Evolutionary conservation across 1,140 invertebrate species (phyloP).

Genomic region (Muscidifurax raptorellus): DNA sequence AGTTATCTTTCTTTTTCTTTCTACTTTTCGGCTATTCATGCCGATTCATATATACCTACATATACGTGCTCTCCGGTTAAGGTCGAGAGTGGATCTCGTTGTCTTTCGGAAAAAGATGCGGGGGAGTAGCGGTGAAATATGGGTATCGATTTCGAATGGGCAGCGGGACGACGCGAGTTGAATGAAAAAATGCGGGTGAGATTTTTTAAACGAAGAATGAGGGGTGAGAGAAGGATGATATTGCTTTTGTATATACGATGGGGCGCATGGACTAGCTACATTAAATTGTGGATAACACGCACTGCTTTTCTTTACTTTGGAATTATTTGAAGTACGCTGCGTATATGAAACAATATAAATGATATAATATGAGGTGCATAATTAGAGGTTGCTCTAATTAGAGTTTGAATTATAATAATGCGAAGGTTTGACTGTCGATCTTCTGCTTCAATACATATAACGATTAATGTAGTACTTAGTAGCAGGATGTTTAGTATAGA

Average conservation of each 20-base stretch:
- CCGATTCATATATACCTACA: neutral
- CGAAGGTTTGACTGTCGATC: neutral
- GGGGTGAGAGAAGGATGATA: constrained; percentile 17
- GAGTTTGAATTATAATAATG: neutral
- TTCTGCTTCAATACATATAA: neutral
- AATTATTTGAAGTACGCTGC: no score
- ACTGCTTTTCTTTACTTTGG: neutral
- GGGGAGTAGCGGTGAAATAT: neutral
- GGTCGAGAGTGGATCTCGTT: neutral
- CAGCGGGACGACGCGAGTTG: neutral
- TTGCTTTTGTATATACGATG: neutral
- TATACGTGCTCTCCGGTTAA: no score
- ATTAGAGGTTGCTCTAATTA: no score
- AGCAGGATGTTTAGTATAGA: no score
- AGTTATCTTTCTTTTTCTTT: neutral
- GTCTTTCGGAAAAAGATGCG: neutral
- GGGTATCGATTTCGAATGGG: neutral
- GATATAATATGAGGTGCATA: no score
- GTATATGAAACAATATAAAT: no score
- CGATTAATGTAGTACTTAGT: no score
- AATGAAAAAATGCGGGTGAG: constrained; percentile 6
- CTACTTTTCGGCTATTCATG: constrained; percentile 22
- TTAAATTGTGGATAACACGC: neutral
- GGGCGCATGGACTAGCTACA: neutral
- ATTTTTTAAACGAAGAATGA: neutral